Percentiles rank a stretch among this genome's conserved stretches.
phyloP scores from a whole-genome alignment of 2,888 invertebrate genomes.

The Eurytoma adleriae region DNA sequence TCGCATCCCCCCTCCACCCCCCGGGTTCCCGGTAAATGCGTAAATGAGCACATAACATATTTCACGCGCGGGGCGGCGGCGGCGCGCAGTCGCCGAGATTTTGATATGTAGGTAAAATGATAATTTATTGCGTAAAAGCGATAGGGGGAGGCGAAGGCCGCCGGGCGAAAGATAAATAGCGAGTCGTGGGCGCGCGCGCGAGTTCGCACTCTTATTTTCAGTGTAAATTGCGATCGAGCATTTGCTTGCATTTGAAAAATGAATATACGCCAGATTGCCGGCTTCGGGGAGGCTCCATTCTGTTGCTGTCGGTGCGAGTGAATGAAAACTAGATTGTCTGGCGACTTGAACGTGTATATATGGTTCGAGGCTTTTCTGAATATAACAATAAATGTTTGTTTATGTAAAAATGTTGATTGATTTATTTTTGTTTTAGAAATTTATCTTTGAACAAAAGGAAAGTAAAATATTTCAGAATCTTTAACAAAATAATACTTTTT shows the following conservation, averaged over 20 bases:
- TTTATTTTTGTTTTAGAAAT: too few species aligned
- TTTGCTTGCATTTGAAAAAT: slow-evolving; percentile 11
- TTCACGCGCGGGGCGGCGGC: slow-evolving; percentile 3
- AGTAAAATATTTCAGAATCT: too few species aligned
- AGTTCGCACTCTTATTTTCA: slow-evolving; percentile 26
- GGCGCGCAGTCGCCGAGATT: slow-evolving; percentile 21
- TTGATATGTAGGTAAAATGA: slow-evolving; percentile 35
- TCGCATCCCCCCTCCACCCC: neutral
- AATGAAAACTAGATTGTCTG: neutral
- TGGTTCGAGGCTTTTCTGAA: too few species aligned
- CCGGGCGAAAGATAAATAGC: slow-evolving; percentile 34
- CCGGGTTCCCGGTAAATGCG: neutral
- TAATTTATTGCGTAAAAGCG: slow-evolving; percentile 36
- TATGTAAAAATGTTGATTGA: too few species aligned
- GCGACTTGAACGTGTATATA: neutral
- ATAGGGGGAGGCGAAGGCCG: neutral
- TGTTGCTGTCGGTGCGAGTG: neutral
- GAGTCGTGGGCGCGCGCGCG: neutral
- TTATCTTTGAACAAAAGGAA: too few species aligned
- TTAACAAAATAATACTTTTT: too few species aligned
- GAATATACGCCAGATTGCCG: neutral
- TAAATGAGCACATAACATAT: slow-evolving; percentile 41
- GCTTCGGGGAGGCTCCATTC: neutral
- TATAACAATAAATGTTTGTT: too few species aligned
- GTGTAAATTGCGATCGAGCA: slow-evolving; percentile 26